phyloP scores from a whole-genome alignment of 2,113 vertebrate species.

The Pristiophorus japonicus region DNA sequence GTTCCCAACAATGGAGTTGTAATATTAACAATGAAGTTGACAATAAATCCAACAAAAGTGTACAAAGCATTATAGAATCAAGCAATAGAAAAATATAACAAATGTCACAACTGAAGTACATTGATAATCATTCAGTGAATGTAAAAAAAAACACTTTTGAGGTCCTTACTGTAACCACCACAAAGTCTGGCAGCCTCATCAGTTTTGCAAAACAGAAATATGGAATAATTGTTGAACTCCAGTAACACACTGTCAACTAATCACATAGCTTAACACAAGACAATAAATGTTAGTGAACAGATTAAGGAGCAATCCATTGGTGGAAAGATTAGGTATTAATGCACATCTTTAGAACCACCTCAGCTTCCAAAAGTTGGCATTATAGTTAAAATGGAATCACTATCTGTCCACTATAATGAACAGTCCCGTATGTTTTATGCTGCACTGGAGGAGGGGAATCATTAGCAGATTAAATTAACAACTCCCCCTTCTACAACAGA shows the following conservation, averaged over 20 bases:
- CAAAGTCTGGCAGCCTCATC: not conserved
- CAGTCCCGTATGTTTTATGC: not conserved
- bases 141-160: not conserved
- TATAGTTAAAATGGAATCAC: not conserved
- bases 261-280: not conserved
- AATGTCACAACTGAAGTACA: conserved; percentile 12
- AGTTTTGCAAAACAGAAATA: not conserved
- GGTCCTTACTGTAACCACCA: not conserved
- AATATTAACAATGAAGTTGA: not conserved
- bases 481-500: not conserved
- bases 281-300: conserved; percentile 25
- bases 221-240: not conserved
- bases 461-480: not conserved
- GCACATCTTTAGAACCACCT: not conserved
- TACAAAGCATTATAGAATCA: conserved; percentile 24
- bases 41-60: conserved; percentile 10
- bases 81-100: conserved; percentile 27
- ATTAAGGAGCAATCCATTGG: not conserved
- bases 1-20: no score
- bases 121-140: not conserved
- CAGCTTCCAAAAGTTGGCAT: not conserved
- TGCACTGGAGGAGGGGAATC: not conserved
- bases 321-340: not conserved
- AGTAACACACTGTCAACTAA: conserved; percentile 6
- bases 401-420: conserved; percentile 3